These are phyloP conservation scores for Antheraea mylitta DNA, from an alignment of 1,140 invertebrate genomes.

Conservation along the genomic window DNA sequence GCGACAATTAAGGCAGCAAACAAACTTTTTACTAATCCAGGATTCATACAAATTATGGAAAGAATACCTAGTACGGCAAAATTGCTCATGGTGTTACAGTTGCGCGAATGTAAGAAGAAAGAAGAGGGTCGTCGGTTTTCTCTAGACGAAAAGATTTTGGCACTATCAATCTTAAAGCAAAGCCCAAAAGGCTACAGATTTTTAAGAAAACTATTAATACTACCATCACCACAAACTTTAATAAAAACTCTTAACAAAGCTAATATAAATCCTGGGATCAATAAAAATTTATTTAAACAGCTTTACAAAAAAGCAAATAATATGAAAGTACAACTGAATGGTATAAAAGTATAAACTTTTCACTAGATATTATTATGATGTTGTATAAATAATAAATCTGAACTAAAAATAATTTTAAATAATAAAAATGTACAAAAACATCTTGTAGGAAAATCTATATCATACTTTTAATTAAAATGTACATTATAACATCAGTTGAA, in stretches of 20 bases:
- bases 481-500: no score
- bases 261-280: conserved; percentile 25
- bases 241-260: conserved; percentile 14
- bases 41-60: conserved; percentile 4
- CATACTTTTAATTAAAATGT: no score
- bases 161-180: conserved; percentile 19
- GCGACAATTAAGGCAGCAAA: neutral
- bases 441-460: no score
- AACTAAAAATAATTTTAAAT: no score
- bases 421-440: no score
- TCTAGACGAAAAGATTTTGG: conserved; percentile 22
- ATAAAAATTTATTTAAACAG: conserved; percentile 22
- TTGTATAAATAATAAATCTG: no score
- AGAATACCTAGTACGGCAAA: neutral
- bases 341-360: no score
- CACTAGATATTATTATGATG: no score
- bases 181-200: conserved; percentile 22
- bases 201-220: conserved; percentile 22
- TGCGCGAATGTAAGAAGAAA: conserved; percentile 9
- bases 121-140: conserved; percentile 18
- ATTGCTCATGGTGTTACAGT: conserved; percentile 8
- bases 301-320: conserved; percentile 21
- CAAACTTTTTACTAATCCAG: conserved; percentile 1
- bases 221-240: conserved; percentile 20
- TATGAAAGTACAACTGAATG: conserved; percentile 10